Conservation (phyloP, 2,888 invertebrate species). For the Augiades crinisus region DNA sequence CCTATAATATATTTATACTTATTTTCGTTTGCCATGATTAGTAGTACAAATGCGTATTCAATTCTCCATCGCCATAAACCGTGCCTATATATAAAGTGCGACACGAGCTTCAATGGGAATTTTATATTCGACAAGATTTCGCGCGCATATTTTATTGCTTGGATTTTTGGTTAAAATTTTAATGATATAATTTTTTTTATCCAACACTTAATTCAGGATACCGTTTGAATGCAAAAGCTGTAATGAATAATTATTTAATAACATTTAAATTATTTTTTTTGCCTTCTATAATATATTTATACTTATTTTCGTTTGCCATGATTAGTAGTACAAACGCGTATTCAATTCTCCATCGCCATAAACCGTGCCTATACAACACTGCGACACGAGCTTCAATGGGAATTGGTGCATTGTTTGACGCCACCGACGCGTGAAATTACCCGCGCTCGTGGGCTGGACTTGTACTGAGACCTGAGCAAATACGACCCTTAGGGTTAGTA, state of each 20-base stretch:
- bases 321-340: not conserved
- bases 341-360: conserved; percentile 13
- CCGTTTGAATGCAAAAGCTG: no score
- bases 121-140: no score
- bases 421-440: conserved; percentile 60
- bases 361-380: conserved; percentile 6
- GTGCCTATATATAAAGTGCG: conserved; percentile 14
- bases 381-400: conserved; percentile 33
- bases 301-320: no score
- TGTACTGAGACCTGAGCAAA: not conserved
- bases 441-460: conserved; percentile 27
- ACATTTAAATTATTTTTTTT: no score
- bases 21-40: no score
- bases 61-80: conserved; percentile 10
- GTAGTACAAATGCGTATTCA: conserved; percentile 2
- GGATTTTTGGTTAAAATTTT: no score
- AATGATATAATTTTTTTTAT: no score
- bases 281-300: no score
- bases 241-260: no score
- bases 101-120: conserved; percentile 34
- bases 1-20: no score
- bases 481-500: not conserved
- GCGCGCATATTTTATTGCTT: no score
- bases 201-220: no score
- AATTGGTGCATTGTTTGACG: conserved; percentile 49